Conservation (phyloP, 2,113 vertebrate genomes). For the Cyanistes caeruleus region DNA sequence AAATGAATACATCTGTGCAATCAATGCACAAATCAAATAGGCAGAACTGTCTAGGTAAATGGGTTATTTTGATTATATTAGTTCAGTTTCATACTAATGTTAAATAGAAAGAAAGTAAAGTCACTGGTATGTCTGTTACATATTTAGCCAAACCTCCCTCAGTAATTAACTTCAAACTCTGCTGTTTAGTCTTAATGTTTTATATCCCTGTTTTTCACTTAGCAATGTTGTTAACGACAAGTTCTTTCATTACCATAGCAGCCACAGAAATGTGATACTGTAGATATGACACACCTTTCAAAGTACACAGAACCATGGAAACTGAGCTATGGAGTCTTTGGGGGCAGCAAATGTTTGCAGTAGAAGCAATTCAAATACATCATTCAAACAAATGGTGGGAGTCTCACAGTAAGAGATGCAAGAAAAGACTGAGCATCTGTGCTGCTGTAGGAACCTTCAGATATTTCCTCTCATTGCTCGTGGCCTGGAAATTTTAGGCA, state of each 20-base stretch:
- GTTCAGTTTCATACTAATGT: not conserved
- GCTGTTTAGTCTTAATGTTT: not conserved
- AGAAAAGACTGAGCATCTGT: not conserved
- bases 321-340: not conserved
- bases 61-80: not conserved
- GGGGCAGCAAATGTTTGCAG: conserved; percentile 2
- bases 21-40: not conserved
- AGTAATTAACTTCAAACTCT: not conserved
- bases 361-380: not conserved
- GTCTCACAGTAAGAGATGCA: not conserved
- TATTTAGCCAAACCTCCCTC: not conserved
- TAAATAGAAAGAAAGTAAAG: not conserved
- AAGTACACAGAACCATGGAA: not conserved
- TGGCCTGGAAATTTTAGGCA: not conserved
- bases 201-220: not conserved
- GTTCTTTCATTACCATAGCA: not conserved
- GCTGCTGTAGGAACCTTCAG: not conserved
- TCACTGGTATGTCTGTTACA: not conserved
- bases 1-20: not conserved
- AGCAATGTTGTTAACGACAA: not conserved
- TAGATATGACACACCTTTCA: not conserved
- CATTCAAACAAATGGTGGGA: not conserved
- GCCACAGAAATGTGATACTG: not conserved
- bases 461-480: not conserved
- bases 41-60: not conserved